Evolutionary conservation across 2,113 vertebrate genomes (phyloP).

Genomic region (Ctenodactylus gundi): DNA sequence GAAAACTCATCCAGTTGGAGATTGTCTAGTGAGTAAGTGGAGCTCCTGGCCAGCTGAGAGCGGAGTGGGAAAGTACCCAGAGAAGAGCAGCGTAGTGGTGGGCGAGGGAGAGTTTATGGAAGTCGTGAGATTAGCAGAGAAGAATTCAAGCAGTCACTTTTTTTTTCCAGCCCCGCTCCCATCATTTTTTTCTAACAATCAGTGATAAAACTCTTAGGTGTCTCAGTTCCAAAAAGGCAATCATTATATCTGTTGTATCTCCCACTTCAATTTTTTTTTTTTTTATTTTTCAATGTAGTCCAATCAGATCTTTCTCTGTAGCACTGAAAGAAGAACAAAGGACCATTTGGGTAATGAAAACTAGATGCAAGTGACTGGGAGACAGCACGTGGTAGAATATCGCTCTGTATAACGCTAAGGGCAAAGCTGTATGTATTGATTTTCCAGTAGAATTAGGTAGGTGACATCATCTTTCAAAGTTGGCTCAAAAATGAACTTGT

Average conservation of each 20-base stretch:
- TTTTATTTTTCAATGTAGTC: not conserved
- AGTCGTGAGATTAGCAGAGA: not conserved
- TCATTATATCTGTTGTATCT: not conserved
- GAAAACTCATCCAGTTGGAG: not conserved
- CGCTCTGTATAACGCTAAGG: not conserved
- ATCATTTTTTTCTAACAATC: not conserved
- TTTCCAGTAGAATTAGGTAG: slow-evolving; percentile 73
- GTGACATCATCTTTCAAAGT: slow-evolving; percentile 60
- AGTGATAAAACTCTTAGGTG: not conserved
- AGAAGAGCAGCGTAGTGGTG: not conserved
- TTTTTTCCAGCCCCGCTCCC: not conserved
- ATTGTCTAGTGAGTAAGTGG: not conserved
- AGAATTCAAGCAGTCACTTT: no score
- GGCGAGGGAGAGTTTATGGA: not conserved
- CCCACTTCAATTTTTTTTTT: not conserved
- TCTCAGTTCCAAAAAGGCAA: not conserved
- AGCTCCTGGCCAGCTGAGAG: not conserved
- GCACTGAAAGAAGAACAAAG: not conserved
- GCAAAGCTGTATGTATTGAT: slow-evolving; percentile 61
- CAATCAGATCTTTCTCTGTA: not conserved
- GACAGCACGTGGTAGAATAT: not conserved
- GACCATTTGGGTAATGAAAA: not conserved
- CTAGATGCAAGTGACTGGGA: not conserved
- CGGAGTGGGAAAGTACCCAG: not conserved
- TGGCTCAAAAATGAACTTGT: slow-evolving; percentile 58